phyloP scores from a whole-genome alignment of 1,140 invertebrate genomes.

The Drosophila navojoa region DNA sequence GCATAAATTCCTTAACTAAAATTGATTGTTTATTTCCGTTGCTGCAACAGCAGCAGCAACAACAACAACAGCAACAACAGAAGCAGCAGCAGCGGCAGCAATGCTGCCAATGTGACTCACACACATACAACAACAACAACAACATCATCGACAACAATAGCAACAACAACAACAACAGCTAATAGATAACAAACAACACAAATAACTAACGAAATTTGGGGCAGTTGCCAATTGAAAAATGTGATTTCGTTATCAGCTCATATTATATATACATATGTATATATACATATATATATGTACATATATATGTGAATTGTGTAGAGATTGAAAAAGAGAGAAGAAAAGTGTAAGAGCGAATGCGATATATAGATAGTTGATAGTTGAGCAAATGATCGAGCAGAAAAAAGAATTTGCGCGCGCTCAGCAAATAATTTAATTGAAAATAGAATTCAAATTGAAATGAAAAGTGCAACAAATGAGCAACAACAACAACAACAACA shows the following conservation, averaged over 20 bases:
- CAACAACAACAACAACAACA: conserved; percentile 21
- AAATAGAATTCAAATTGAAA: not conserved
- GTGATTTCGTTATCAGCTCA: conserved; percentile 74
- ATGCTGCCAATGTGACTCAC: conserved; percentile 48
- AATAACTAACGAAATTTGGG: conserved; percentile 73
- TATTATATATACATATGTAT: conserved; percentile 34
- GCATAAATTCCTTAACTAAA: conserved; percentile 82
- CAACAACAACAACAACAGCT: conserved; percentile 15
- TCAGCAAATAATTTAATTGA: not conserved
- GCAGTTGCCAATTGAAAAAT: conserved; percentile 82
- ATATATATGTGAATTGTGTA: conserved; percentile 22
- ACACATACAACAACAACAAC: conserved; percentile 31
- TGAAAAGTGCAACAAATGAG: conserved; percentile 13
- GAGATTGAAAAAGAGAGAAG: conserved; percentile 19
- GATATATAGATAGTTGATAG: not conserved
- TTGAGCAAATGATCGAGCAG: conserved; percentile 1
- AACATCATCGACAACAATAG: conserved; percentile 7
- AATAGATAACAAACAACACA: conserved; percentile 42
- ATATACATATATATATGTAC: not conserved
- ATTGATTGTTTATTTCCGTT: conserved; percentile 83
- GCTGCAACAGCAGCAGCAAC: conserved; percentile 33
- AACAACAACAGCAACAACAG: conserved; percentile 26
- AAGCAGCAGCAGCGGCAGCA: not conserved
- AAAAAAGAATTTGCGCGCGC: conserved; percentile 4
- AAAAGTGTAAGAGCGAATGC: not conserved